Conservation (phyloP, 2,797 vertebrate species). For the Threskiornis aethiopicus region DNA sequence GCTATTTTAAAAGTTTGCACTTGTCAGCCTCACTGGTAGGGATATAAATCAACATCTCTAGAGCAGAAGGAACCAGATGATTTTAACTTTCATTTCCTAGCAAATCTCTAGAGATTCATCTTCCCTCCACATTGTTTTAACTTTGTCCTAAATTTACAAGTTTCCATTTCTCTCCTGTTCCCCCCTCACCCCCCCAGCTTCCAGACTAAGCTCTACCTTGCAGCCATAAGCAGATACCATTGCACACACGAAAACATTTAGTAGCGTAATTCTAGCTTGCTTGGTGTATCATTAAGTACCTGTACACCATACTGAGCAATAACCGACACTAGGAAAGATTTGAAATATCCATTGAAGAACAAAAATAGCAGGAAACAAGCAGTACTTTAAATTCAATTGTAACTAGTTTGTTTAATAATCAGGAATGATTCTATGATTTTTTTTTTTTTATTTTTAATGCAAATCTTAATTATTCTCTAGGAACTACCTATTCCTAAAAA, state of each 20-base stretch:
- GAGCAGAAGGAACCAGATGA: background rate
- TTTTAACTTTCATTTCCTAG: conserved; percentile 56
- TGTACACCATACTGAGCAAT: background rate
- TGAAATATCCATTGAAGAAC: background rate
- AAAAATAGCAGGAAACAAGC: background rate
- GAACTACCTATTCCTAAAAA: background rate
- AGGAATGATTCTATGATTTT: background rate
- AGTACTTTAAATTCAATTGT: background rate
- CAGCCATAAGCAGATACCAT: background rate
- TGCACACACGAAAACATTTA: background rate
- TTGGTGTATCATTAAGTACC: background rate
- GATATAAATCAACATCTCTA: conserved; percentile 1
- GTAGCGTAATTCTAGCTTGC: background rate
- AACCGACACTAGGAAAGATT: background rate
- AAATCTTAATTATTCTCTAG: background rate
- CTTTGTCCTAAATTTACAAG: conserved; percentile 13
- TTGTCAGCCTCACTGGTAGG: background rate
- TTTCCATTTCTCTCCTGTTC: background rate
- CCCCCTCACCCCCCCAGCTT: background rate
- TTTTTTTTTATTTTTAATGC: background rate
- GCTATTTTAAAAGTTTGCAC: background rate
- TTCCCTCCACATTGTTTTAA: conserved; percentile 35
- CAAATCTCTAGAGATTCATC: conserved; percentile 1
- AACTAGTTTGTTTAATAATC: background rate
- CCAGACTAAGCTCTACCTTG: background rate